These are phyloP conservation scores for Odontocolon sp. DNA, from an alignment of 2,888 invertebrate species.

Conservation along the genomic window DNA sequence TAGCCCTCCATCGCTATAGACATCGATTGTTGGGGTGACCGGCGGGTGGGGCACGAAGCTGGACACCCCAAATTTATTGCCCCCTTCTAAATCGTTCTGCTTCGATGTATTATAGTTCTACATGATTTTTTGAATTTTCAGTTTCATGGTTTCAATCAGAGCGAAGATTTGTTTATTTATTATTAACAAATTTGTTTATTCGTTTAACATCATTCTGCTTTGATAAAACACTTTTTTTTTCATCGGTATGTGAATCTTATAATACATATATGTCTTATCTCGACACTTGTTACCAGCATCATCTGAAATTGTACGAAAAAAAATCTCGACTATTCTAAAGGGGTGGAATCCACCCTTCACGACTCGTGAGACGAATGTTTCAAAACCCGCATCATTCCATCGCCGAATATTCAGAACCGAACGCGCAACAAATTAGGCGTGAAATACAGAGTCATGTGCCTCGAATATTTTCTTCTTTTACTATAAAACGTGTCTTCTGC, in stretches of 20 bases:
- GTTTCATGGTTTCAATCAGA: no score
- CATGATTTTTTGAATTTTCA: conserved; percentile 75
- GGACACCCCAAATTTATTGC: conserved; percentile 76
- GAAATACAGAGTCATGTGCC: conserved; percentile 75
- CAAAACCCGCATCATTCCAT: conserved; percentile 58
- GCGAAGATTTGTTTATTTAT: no score
- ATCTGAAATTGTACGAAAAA: conserved; percentile 9
- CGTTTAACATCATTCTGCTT: no score
- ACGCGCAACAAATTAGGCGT: conserved; percentile 78
- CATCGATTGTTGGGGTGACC: conserved; percentile 72
- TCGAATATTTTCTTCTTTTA: conserved; percentile 73
- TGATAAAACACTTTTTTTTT: no score
- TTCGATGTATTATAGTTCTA: conserved; percentile 65
- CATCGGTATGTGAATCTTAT: no score
- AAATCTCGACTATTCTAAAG: conserved; percentile 9
- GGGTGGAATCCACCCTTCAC: conserved; percentile 1
- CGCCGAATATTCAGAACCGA: conserved; percentile 73
- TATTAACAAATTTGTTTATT: no score
- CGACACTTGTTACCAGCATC: neutral
- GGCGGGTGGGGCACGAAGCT: conserved; percentile 65
- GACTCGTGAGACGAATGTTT: conserved; percentile 38
- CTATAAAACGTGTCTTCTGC: neutral
- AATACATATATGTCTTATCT: no score
- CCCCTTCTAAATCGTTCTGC: conserved; percentile 20
- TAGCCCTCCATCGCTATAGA: conserved; percentile 69